Evolutionary conservation across 2,888 invertebrate species (phyloP), one percentile per base, ranked within the genome.

Genomic region (Sphaerolaimus hirsutus): DNA sequence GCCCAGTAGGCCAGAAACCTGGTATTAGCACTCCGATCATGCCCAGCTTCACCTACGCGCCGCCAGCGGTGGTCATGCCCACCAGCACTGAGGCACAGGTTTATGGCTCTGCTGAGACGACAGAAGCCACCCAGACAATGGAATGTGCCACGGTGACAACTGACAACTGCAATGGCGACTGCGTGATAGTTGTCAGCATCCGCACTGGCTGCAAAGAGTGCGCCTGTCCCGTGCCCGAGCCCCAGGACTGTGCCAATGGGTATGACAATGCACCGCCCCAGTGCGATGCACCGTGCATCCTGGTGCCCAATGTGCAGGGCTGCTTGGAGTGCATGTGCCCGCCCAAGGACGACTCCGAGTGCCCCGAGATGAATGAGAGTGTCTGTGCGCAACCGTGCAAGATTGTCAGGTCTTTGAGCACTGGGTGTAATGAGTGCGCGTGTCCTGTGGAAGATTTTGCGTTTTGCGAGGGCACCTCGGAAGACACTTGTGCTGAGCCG

Each of bases 311-410:
- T 21, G 19, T 27, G 14, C 26, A 24, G 4, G 27, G 24, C 25
- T 45, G 45, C 21, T 25, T 4, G n/a, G 45, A 45, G 25, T 45
- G 45, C 24, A 14, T 25, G 25, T 45, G 45, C 40, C 25, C 45
- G n/a, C n/a, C n/a, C n/a, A n/a, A n/a, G n/a, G n/a, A n/a, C n/a
- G n/a, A n/a, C n/a, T n/a, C 32, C 32, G 32, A 17, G 10, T 40
- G 40, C 19, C 40, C 40, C 12, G 5, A 23, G 40, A 17, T 40
- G 7, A 23, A 10, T 4, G 5, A 21, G 24, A 7, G 24, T 7
- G 24, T 7, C 23, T 40, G 40, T 17, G 5, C 3, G 4, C 2
- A 10, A 23, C 40, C 40, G 40, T 40, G 40, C 40, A 23, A 23
- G 3, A 40, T 40, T 23, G 40, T 40, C 17, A 2, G 14, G 2